These are phyloP conservation scores for Cryptoblepharus egeriae DNA, from an alignment of 2,797 vertebrate genomes.

Conservation along the genomic window DNA sequence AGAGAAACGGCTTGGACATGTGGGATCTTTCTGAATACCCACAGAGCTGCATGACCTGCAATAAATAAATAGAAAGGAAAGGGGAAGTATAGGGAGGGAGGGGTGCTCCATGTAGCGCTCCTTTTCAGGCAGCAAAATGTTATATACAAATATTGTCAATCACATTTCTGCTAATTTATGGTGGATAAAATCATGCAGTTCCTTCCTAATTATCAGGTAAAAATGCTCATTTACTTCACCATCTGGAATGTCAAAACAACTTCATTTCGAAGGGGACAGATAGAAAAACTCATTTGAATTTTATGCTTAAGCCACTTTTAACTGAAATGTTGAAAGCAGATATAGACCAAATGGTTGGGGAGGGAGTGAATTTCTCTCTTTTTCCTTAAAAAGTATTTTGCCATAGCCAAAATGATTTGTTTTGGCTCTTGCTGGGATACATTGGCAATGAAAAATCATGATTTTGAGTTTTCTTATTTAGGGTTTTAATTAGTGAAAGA, in stretches of 20 bases:
- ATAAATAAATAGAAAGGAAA: too few species aligned
- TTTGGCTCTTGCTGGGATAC: not conserved
- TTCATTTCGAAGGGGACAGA: not conserved
- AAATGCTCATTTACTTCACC: not conserved
- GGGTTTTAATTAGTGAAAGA: not conserved
- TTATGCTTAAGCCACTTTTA: not conserved
- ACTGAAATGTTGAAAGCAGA: not conserved
- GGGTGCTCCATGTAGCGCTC: too few species aligned
- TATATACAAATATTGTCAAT: too few species aligned
- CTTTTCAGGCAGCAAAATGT: too few species aligned
- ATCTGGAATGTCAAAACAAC: slow-evolving; percentile 5
- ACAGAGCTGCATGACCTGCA: too few species aligned
- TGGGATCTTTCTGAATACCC: too few species aligned
- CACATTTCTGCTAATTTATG: not conserved
- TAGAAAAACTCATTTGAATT: not conserved
- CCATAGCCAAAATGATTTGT: not conserved
- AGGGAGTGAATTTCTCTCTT: not conserved
- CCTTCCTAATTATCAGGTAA: not conserved
- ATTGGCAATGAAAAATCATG: not conserved
- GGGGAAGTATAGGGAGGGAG: too few species aligned
- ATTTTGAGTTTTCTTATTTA: not conserved
- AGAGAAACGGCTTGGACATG: too few species aligned
- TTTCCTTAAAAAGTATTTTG: not conserved
- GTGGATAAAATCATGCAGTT: not conserved
- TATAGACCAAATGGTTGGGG: not conserved